A percentile compares a stretch with the other conserved stretches of the same genome.
Evolutionary conservation across 2,113 vertebrate genomes (phyloP).

Genomic region (Burhinus bistriatus): DNA sequence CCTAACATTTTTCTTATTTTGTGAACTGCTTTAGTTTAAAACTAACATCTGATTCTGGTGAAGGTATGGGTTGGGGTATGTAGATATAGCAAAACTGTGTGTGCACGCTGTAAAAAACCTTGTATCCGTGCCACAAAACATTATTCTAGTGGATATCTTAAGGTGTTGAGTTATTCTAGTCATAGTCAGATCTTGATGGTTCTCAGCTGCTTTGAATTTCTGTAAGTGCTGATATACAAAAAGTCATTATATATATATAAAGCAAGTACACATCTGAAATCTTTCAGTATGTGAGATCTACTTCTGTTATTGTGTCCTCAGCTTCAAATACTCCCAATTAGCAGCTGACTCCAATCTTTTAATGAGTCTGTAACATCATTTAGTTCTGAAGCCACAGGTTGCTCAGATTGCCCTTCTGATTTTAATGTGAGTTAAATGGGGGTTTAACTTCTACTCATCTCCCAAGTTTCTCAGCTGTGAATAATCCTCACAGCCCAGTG

Average conservation of each 20-base stretch:
- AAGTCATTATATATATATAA: background rate
- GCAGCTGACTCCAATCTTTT: background rate
- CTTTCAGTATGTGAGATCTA: background rate
- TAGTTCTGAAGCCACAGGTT: background rate
- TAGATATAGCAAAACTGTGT: background rate
- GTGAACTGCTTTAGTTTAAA: background rate
- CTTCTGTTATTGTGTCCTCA: background rate
- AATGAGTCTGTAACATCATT: background rate
- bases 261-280: background rate
- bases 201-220: background rate
- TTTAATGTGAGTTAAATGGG: background rate
- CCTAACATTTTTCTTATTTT: background rate
- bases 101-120: background rate
- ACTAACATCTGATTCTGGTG: background rate
- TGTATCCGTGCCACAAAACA: background rate
- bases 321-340: constrained; percentile 16
- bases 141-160: background rate
- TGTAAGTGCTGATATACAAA: background rate
- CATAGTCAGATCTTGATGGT: background rate
- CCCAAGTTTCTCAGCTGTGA: background rate
- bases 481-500: background rate
- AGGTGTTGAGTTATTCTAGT: background rate
- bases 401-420: background rate
- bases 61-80: background rate
- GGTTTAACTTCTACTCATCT: background rate